Evolutionary conservation across 2,888 invertebrate species (phyloP), one percentile per base, ranked within the genome.

Genomic region (Chironomus riparius): DNA sequence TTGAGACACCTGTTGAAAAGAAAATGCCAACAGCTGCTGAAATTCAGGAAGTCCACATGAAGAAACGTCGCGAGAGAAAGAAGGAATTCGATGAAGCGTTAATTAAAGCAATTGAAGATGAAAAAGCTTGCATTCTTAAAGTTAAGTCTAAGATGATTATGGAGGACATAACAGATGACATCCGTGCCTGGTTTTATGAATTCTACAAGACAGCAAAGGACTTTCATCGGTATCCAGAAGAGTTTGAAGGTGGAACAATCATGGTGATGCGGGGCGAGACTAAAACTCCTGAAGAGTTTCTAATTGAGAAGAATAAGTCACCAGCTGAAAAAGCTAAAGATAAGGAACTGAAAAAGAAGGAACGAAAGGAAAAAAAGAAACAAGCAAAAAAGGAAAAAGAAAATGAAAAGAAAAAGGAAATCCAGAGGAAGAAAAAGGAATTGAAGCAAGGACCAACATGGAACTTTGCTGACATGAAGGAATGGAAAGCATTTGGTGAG

Each of bases 91-190:
- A 81, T 76, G 79, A 81, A 77, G 81, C 84, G 74, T 84, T 84
- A 77, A 77, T 83, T 68, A 78, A 84, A 78, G 80, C 84, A 70
- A 81, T 85, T 50, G 79, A 83, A 47, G 82, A 85, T 73, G 87
- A 87, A 79, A 83, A 85, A 77, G 82, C 82, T 0, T 80, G 87
- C 73, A 81, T 87, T 15, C 78, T 87, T n/a, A 80, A 85, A 76
- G 81, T 86, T 0, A 81, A 85, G 5, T 83, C 83, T 7, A 87
- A 88, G 0, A 85, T 86, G 77, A 85, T 92, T 79, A 87, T 90
- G 83, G 92, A 92, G 80, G 89, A 90, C 78, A 90, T 92, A 80
- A 87, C 88, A 50, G 91, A 91, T 78, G 90, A 92, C 81, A 89
- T 93, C 77, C 85, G 92, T 47, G 88, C 87, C 77, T 92, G 92